phyloP scores from a whole-genome alignment of 2,888 invertebrate genomes.

The Drosophila planitibia region DNA sequence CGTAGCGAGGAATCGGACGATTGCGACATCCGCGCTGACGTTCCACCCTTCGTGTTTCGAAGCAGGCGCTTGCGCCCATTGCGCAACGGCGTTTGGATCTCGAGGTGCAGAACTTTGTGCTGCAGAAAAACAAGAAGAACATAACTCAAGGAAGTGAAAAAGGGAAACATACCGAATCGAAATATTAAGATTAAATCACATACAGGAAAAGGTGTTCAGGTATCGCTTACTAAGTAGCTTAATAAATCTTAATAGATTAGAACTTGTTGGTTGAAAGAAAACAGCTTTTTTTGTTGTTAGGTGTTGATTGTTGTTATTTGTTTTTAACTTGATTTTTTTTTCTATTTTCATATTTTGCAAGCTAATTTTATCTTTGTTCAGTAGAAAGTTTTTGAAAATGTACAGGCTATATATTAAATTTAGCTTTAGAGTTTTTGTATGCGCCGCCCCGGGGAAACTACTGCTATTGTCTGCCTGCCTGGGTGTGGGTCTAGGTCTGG shows the following conservation, averaged over 20 bases:
- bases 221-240: not conserved
- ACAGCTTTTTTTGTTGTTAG: constrained; percentile 49
- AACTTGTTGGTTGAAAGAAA: constrained; percentile 42
- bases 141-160: constrained; percentile 11
- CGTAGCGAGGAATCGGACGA: constrained; percentile 33
- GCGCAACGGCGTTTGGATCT: constrained; percentile 70
- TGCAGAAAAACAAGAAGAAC: constrained; percentile 27
- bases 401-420: constrained; percentile 21
- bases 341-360: constrained; percentile 10
- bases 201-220: not conserved
- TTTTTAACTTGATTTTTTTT: constrained; percentile 21
- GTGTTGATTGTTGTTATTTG: constrained; percentile 20
- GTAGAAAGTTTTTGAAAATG: not conserved
- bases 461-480: constrained; percentile 17
- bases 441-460: constrained; percentile 9
- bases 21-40: constrained; percentile 24
- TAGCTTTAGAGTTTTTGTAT: not conserved
- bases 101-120: constrained; percentile 55
- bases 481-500: not conserved
- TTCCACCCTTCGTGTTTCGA: constrained; percentile 46
- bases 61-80: constrained; percentile 77
- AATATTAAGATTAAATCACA: not conserved
- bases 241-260: not conserved
- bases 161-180: constrained; percentile 8
- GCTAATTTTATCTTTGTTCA: not conserved